Evolutionary conservation across 1,140 invertebrate species (phyloP).

Genomic region (Hyphantria cunea): DNA sequence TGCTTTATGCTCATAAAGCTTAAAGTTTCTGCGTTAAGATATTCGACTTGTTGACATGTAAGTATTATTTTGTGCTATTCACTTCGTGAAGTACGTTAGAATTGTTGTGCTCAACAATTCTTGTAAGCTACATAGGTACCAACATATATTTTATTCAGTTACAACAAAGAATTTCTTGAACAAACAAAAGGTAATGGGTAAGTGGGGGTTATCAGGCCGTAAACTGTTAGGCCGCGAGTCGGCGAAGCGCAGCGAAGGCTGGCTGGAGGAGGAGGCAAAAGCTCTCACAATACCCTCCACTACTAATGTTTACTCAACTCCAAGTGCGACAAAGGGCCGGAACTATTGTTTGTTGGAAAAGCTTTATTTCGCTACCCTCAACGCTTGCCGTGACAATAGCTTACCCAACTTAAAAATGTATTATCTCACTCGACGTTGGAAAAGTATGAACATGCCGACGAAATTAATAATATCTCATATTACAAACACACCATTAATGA

Average conservation of each 20-base stretch:
- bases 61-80: not conserved
- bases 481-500: not conserved
- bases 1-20: constrained; percentile 21
- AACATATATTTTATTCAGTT: no score
- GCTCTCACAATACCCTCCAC: constrained; percentile 68
- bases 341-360: constrained; percentile 81
- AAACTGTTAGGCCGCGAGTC: constrained; percentile 66
- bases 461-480: not conserved
- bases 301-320: constrained; percentile 80
- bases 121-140: no score
- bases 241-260: constrained; percentile 26
- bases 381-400: constrained; percentile 73
- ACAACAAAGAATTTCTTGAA: constrained; percentile 69
- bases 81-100: no score
- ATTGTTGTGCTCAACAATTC: no score
- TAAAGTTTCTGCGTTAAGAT: constrained; percentile 4
- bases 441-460: constrained; percentile 48
- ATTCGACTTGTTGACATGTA: not conserved
- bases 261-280: constrained; percentile 19
- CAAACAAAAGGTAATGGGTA: constrained; percentile 72
- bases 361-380: constrained; percentile 79
- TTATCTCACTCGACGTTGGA: constrained; percentile 66
- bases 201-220: constrained; percentile 70
- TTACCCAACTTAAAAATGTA: constrained; percentile 81
- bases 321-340: constrained; percentile 77